A percentile compares a stretch with the other conserved stretches of the same genome.
phyloP scores from a whole-genome alignment of 2,113 vertebrate species.

The Actenoides lindsayi region DNA sequence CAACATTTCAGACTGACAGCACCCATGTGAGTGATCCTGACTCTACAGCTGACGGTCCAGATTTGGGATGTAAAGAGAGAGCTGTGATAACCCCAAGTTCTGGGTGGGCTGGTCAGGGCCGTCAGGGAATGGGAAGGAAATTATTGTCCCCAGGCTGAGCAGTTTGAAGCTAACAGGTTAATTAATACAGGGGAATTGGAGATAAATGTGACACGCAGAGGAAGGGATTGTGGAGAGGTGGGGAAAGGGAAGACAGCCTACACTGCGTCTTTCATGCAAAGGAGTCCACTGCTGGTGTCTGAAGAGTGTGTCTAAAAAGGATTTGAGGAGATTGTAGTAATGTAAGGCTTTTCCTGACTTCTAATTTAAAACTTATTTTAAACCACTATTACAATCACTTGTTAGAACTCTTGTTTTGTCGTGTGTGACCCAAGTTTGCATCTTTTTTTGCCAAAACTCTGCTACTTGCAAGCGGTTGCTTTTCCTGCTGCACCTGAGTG shows the following conservation, averaged over 20 bases:
- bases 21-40: neutral
- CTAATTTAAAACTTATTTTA: neutral
- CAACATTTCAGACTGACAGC: neutral
- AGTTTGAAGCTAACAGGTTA: neutral
- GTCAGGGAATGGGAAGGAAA: neutral
- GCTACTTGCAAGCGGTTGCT: neutral
- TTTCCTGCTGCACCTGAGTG: neutral
- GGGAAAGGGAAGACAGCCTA: neutral
- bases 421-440: neutral
- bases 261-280: fast-evolving
- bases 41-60: neutral
- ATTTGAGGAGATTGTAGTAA: neutral
- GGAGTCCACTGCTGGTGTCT: neutral
- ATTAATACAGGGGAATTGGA: neutral
- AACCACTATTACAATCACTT: neutral
- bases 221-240: neutral
- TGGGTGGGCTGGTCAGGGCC: neutral
- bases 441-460: neutral
- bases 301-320: neutral
- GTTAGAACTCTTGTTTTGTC: neutral
- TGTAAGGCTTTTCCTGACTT: neutral
- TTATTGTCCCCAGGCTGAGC: neutral
- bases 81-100: neutral
- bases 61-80: neutral
- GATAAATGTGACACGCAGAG: neutral